phyloP scores from a whole-genome alignment of 1,140 invertebrate genomes.

The Bombus sibiricus region DNA sequence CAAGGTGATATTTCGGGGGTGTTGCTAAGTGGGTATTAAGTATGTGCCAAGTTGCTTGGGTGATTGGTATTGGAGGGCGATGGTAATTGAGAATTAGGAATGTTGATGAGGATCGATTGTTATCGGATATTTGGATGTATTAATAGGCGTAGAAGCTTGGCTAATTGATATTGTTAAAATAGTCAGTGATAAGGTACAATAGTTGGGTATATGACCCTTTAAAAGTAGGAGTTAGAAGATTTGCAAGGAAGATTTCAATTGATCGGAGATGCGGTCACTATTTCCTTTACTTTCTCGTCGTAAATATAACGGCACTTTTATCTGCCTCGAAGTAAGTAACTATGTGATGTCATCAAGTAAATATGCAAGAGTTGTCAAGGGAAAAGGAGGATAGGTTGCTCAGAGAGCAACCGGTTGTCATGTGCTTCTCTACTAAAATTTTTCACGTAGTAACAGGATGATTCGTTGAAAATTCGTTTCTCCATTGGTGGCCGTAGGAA shows the following conservation, averaged over 20 bases:
- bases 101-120: neutral
- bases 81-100: conserved; percentile 13
- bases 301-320: conserved; percentile 43
- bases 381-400: conserved; percentile 20
- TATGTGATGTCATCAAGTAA: conserved; percentile 61
- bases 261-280: neutral
- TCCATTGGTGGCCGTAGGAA: conserved; percentile 5
- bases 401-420: neutral
- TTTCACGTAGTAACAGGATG: neutral
- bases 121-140: neutral
- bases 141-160: too few relatives aligned
- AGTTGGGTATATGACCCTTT: neutral
- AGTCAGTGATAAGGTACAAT: too few relatives aligned
- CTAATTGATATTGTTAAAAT: conserved; percentile 6
- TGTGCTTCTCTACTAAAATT: conserved; percentile 20
- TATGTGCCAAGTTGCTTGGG: too few relatives aligned
- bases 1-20: conserved; percentile 16
- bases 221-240: neutral
- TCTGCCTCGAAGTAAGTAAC: conserved; percentile 39
- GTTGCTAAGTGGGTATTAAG: conserved; percentile 9
- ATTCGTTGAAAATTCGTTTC: conserved; percentile 8
- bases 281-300: conserved; percentile 4
- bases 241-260: neutral
- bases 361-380: conserved; percentile 49
- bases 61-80: too few relatives aligned